Evolutionary conservation across 2,888 invertebrate genomes (phyloP).

Genomic region (Unio delphinus): DNA sequence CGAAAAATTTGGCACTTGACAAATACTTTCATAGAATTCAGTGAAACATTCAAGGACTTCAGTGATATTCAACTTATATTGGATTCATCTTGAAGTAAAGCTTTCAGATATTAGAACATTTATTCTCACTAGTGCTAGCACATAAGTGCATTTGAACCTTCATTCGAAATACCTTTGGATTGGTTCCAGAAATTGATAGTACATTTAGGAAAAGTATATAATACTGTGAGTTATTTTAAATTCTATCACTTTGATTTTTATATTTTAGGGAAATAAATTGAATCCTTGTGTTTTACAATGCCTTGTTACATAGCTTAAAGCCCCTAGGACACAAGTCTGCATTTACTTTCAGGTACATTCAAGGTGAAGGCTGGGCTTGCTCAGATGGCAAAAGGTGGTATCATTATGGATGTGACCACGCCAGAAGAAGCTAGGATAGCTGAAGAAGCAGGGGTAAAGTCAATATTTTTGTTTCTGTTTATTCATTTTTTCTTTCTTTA

Average conservation of each 20-base stretch:
- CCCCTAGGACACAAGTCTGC: background rate
- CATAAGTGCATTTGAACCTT: no score
- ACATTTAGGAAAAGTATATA: background rate
- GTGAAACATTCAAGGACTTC: no score
- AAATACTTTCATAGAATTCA: no score
- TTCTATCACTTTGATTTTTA: no score
- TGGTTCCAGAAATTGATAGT: no score
- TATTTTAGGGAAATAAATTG: background rate
- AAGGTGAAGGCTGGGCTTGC: slow-evolving; percentile 67
- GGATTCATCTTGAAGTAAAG: no score
- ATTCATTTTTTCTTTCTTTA: slow-evolving; percentile 1
- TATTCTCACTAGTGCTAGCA: no score
- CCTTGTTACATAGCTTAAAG: background rate
- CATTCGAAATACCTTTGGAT: no score
- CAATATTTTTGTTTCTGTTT: background rate
- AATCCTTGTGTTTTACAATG: background rate
- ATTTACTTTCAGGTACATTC: slow-evolving; percentile 56
- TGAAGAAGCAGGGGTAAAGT: slow-evolving; percentile 64
- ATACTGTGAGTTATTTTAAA: background rate
- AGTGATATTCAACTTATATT: no score
- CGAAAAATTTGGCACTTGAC: no score
- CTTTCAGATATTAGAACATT: no score
- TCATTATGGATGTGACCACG: slow-evolving; percentile 67
- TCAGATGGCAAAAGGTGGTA: slow-evolving; percentile 68
- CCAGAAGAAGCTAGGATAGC: slow-evolving; percentile 65